Evolutionary conservation across 1,140 invertebrate species (phyloP), one percentile per base, ranked within the genome.

Genomic region (Zaprionus inermis): DNA sequence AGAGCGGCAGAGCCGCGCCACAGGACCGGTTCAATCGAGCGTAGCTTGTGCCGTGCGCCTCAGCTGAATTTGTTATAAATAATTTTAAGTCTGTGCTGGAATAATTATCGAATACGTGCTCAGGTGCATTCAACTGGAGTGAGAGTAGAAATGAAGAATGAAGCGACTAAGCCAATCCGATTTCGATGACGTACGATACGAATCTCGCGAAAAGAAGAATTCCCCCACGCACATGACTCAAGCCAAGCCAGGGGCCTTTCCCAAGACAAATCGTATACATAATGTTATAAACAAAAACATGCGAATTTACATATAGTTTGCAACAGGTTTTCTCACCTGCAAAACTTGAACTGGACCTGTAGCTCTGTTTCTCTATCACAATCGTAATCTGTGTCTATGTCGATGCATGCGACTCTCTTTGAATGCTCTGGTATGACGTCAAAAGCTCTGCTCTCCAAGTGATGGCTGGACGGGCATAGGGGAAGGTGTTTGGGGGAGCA

Each of bases 1-100:
- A 9, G 58, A 59, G 52, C 71, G 41, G 44, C 61, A 1, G 64
- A 46, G 38, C 41, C 60, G 51, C 24, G 67, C 64, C 54, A 64
- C 84, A 89, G 83, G 83, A 88, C 84, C 83, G 82, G 82, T 85
- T 85, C 82, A 82, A 60, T 36, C 32, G 24, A 36, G 28, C n/a
- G 32, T 51, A 41, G 30, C 34, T 41, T 14, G 9, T 24, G 24
- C 54, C 16, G 16, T 16, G 18, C 51, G 51, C 5, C 18, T 32
- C 20, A n/a, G 46, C 36, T 28, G 52, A 36, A 68, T 68, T 55
- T 68, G 36, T 68, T 49, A 58, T 67, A 67, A 68, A 69, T 56
- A 24, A 60, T 32, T 46, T 54, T 36, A 32, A 12, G 41, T 0
- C 9, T 56, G n/a, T 61, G 1, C 16, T 11, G n/a, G 34, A 54